These are phyloP conservation scores for Austrolebias charrua DNA, from an alignment of 2,797 vertebrate species.

Conservation along the genomic window DNA sequence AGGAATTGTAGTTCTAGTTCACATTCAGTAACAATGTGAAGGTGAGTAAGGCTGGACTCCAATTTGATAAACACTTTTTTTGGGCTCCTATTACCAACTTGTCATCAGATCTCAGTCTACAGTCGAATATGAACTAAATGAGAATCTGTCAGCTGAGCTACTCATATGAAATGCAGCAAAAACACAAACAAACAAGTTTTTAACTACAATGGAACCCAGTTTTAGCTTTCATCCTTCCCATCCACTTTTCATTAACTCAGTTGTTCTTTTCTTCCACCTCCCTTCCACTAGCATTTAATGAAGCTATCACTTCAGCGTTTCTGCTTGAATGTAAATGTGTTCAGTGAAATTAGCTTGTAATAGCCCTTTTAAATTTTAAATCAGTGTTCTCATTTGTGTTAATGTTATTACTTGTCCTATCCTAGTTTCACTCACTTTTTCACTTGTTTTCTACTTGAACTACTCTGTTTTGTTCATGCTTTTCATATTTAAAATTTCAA, in stretches of 20 bases:
- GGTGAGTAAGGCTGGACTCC: no score
- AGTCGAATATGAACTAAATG: no score
- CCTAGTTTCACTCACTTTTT: neutral
- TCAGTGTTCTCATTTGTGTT: conserved; percentile 49
- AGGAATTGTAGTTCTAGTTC: no score
- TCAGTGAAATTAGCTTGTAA: conserved; percentile 60
- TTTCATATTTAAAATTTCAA: neutral
- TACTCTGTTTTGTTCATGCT: neutral
- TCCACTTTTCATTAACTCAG: conserved; percentile 26
- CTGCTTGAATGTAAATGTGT: conserved; percentile 54
- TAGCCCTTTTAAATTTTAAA: conserved; percentile 53
- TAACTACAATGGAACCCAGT: neutral
- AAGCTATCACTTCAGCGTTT: conserved; percentile 53
- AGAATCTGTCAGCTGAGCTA: no score
- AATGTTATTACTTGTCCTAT: conserved; percentile 36
- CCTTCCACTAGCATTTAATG: conserved; percentile 47
- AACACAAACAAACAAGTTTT: neutral
- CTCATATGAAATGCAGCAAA: neutral
- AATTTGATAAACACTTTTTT: no score
- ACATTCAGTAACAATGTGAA: no score
- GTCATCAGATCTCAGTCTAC: no score
- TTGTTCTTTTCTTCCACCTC: conserved; percentile 11
- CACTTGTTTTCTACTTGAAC: neutral
- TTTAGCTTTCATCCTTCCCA: conserved; percentile 1
- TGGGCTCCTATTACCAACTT: no score